Evolutionary conservation across 1,140 invertebrate species (phyloP), one percentile per base, ranked within the genome.

Genomic region (Drosophila nannoptera): DNA sequence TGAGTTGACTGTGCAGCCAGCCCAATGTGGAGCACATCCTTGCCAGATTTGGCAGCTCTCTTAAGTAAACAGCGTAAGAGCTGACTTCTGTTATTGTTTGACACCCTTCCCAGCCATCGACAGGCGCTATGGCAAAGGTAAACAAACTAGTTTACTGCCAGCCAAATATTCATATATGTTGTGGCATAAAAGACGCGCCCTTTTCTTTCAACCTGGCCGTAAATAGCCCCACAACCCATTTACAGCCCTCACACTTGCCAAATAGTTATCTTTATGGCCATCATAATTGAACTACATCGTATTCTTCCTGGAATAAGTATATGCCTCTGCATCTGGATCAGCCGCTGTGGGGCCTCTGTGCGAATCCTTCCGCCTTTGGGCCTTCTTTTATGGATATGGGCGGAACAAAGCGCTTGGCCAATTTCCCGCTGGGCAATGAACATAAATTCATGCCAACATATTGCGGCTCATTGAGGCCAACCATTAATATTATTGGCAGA

Each of bases 391-490:
- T 58, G 35, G 36, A n/a, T 42, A 22, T 14, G 32, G 8, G 16
- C 9, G 12, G 2, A 29, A 38, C 29, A 29, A 40, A 36, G 7
- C 7, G 38, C 9, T 58, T 55, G 43, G 22, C 33, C 46, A 62
- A 70, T 71, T 49, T 75, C 38, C 59, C 58, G 29, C n/a, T 43
- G 36, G 46, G 61, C 63, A 80, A 75, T 72, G 31, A 55, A 49
- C 75, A 78, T 78, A 78, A 78, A 82, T 66, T 83, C 52, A 60
- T 62, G 62, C 32, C 11, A 56, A 61, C 60, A 43, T 60, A 68
- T 60, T 38, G 35, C 12, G 56, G 64, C 42, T 38, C 64, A 55
- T 77, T 70, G 61, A 55, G 16, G 38, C 56, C 43, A 78, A 54
- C 61, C 68, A 67, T 75, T 59, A 78, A 83, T 56, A 63, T 83